Evolutionary conservation across 2,797 vertebrate genomes (phyloP), one percentile per base, ranked within the genome.

Genomic region (Serranus cabrilla): DNA sequence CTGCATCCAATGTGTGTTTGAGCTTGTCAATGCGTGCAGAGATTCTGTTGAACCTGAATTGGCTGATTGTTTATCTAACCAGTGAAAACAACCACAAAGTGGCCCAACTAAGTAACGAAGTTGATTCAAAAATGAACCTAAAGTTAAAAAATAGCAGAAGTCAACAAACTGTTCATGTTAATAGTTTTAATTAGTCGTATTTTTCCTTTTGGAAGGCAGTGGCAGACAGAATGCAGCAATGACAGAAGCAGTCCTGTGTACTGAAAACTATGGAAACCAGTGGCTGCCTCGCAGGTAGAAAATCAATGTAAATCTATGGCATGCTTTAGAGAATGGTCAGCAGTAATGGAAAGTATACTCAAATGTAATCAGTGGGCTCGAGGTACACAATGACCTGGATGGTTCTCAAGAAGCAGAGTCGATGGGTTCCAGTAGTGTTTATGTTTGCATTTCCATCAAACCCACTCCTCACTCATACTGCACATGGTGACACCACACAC

Each of bases 271-370:
- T 59, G 45, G 57, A 71, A 62, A 39, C 5, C 23, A 43, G 39
- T 37, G 39, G 37, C 58, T 45, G 49, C n/a, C 25, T 25, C 11
- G 50, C 8, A 5, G 25, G 37, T 49, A 27, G 11, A 3, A 71
- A 63, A 67, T 74, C 59, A 50, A 69, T 81, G 1, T 11, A 40
- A 59, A 59, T 71, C 25, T 2, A 47, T 67, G 25, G 16, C 40
- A 6, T 23, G 8, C 23, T 46, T 55, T 68, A 34, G 20, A 47
- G 49, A 70, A 17, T 21, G 4, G 27, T 66, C 72, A 50, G 79
- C 72, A 74, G 39, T 37, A 71, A 76, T 47, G 55, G 52, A 31
- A 74, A 67, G 51, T 31, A 51, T 7, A 56, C 59, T 65, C 42
- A 40, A 57, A 62, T 57, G 12, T 70, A 46, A 76, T 57, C 11